phyloP scores from a whole-genome alignment of 1,140 invertebrate genomes.

The Metopolophium dirhodum region DNA sequence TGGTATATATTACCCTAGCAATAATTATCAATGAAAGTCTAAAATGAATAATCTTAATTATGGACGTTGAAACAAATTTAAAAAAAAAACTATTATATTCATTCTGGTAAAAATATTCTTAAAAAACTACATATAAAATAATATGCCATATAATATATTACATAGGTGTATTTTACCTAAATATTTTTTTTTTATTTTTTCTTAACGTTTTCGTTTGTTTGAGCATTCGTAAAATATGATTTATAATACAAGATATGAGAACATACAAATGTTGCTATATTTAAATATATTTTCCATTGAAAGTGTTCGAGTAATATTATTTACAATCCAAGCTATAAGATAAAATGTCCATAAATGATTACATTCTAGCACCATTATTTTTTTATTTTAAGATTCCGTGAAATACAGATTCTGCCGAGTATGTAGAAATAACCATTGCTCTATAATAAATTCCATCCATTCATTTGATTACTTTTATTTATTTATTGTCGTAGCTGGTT shows the following conservation, averaged over 20 bases:
- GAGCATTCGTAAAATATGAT: background rate
- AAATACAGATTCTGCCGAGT: background rate
- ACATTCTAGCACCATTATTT: background rate
- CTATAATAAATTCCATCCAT: background rate
- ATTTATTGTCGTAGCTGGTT: background rate
- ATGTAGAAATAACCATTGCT: background rate
- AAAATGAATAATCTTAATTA: background rate
- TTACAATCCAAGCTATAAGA: background rate
- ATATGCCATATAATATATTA: background rate
- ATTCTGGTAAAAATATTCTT: no score
- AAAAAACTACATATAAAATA: background rate
- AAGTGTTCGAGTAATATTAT: background rate
- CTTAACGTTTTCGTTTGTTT: background rate
- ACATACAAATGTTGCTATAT: background rate
- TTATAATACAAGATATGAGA: background rate
- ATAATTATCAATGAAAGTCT: background rate
- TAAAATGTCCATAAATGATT: background rate
- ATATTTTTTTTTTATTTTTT: background rate
- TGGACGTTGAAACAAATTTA: background rate
- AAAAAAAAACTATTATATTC: background rate
- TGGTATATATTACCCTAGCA: background rate
- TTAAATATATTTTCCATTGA: conserved; percentile 3
- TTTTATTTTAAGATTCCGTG: background rate
- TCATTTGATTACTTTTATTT: background rate
- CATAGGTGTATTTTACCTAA: background rate